Base-by-base conservation (phyloP, 2,797 vertebrate genomes). In the Allobates femoralis region DNA sequence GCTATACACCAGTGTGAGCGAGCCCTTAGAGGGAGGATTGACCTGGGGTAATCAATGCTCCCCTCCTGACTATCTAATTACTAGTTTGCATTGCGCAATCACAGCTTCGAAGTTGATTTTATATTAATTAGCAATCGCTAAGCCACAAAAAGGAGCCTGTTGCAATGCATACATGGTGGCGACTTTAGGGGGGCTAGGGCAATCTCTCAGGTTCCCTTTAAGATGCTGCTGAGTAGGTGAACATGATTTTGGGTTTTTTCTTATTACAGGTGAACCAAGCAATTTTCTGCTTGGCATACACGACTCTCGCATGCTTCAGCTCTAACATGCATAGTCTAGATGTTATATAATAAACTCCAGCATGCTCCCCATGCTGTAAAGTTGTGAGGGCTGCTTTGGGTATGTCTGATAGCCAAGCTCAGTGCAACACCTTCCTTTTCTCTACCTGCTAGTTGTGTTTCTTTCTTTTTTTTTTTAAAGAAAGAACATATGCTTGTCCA, bases 251-350 rank as follows among this genome's bases (percentile, higher is more conserved):
- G 53, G 66, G 64, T 83, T 30, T 83, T 37, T 79, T n/a, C n/a
- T 60, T 73, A n/a, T 58, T 71, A 73, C 67, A 28, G 51, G 53
- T 73, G 64, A 83, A n/a, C 23, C 67, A 56, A 58, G 23, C 67
- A 73, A 19, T 58, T 58, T 5, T 6, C 51, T 41, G 81, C 66
- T 73, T 58, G 67, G 30, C 50, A 71, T 51, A 67, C 23, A 15
- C 37, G 21, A 30, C 51, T 73, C 12, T 19, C 14, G n/a, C 50
- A 56, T 82, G 66, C 32, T 82, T 82, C 28, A 34, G 28, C 64
- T 81, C 28, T 73, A 73, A 58, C 23, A 56, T 55, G 74, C 46
- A 78, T 23, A 34, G 37, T 30, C 37, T 32, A n/a, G 58, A 55
- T 71, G 10, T n/a, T 73, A 37, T 56, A 12, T 73, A 19, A 23